A percentile compares a stretch with the other conserved stretches of the same genome.
These are phyloP conservation scores for Pachycephus smyrnensis DNA, from an alignment of 2,888 invertebrate genomes.

Conservation along the genomic window DNA sequence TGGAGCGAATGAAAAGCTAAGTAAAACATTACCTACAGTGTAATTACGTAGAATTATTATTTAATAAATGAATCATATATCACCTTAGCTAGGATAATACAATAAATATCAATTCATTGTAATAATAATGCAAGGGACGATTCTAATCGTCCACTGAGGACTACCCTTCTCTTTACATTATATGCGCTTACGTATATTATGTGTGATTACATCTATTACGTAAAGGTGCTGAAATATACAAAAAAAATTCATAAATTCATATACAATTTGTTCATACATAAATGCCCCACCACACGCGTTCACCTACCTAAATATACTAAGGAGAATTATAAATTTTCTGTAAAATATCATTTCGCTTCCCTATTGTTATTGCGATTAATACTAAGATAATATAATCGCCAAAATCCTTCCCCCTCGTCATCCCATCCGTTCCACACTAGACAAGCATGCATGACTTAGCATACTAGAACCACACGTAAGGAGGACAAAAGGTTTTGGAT, in stretches of 20 bases:
- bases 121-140: not conserved
- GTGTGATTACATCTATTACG: not conserved
- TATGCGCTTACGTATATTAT: not conserved
- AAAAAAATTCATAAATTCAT: not conserved
- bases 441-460: not conserved
- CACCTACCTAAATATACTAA: not conserved
- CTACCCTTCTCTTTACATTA: not conserved
- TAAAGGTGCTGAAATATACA: not conserved
- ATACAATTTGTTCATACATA: not conserved
- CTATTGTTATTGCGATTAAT: not conserved
- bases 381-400: constrained; percentile 1
- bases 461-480: not conserved
- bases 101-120: not conserved
- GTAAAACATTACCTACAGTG: not conserved
- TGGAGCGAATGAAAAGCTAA: not conserved
- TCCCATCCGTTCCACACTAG: not conserved
- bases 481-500: not conserved
- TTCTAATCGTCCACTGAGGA: not conserved
- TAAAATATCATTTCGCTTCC: not conserved
- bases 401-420: not conserved
- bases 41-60: not conserved
- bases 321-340: not conserved
- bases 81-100: not conserved
- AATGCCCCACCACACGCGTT: not conserved
- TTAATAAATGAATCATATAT: not conserved